These are phyloP conservation scores for Anhinga rufa DNA, from an alignment of 2,113 vertebrate species.

Conservation along the genomic window DNA sequence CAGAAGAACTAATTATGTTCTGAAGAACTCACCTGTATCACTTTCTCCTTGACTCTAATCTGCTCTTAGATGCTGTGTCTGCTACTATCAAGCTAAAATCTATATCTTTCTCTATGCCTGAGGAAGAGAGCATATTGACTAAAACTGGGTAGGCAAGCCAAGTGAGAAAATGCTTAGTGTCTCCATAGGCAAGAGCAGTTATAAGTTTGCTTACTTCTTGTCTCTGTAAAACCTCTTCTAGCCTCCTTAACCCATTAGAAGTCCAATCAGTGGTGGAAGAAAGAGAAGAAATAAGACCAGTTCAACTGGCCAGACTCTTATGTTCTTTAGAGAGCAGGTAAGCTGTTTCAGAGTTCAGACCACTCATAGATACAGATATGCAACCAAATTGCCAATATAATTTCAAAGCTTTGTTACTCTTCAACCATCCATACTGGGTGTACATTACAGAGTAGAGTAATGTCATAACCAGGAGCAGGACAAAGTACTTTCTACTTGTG, in stretches of 20 bases:
- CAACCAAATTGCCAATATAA: not conserved
- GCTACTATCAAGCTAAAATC: not conserved
- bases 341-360: not conserved
- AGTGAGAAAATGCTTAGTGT: not conserved
- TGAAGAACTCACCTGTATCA: constrained; percentile 11
- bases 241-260: not conserved
- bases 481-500: not conserved
- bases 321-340: not conserved
- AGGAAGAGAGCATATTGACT: not conserved
- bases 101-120: not conserved
- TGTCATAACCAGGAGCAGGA: not conserved
- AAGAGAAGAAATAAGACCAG: not conserved
- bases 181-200: not conserved
- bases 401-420: not conserved
- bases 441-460: not conserved
- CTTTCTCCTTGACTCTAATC: constrained; percentile 29
- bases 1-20: not conserved
- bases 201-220: not conserved
- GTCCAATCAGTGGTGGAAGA: not conserved
- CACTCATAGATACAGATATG: accelerated
- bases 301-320: not conserved
- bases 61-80: not conserved
- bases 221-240: not conserved
- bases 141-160: not conserved
- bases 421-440: not conserved